Conservation (phyloP, 2,113 vertebrate species). For the Oryzias melastigma region DNA sequence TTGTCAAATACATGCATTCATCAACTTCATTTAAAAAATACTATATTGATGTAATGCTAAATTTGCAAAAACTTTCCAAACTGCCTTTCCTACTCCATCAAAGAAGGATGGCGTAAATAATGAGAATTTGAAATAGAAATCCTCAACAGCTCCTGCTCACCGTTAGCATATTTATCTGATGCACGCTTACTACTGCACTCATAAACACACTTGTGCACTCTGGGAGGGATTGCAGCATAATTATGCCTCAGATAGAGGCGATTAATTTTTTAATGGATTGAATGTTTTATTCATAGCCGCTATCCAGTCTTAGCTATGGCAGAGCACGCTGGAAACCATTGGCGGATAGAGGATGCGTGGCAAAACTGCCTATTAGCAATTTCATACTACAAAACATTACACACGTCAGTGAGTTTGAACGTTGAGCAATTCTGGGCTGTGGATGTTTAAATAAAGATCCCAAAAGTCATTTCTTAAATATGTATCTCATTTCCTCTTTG, state of each 20-base stretch:
- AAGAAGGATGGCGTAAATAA: slow-evolving; percentile 1
- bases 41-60: neutral
- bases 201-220: slow-evolving; percentile 25
- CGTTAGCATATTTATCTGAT: slow-evolving; percentile 13
- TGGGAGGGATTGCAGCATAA: slow-evolving; percentile 68
- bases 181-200: slow-evolving; percentile 14
- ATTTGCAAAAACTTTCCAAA: neutral
- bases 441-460: slow-evolving; percentile 1
- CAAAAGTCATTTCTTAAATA: slow-evolving; percentile 23
- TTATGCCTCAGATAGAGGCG: slow-evolving; percentile 73
- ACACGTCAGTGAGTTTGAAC: slow-evolving; percentile 20
- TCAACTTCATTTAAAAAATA: slow-evolving; percentile 30
- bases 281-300: slow-evolving; percentile 79
- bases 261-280: slow-evolving; percentile 79
- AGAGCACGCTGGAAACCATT: slow-evolving; percentile 30
- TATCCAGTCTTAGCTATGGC: slow-evolving; percentile 57
- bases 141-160: slow-evolving; percentile 12
- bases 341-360: slow-evolving; percentile 48
- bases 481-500: neutral
- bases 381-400: slow-evolving; percentile 26
- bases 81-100: neutral
- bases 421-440: slow-evolving; percentile 18
- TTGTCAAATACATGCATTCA: slow-evolving; percentile 9
- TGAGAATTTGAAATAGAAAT: slow-evolving; percentile 10
- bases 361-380: slow-evolving; percentile 38